Percentiles rank a stretch among this genome's conserved stretches.
Evolutionary conservation across 2,113 vertebrate species (phyloP).

Genomic region (Tursiops truncatus): DNA sequence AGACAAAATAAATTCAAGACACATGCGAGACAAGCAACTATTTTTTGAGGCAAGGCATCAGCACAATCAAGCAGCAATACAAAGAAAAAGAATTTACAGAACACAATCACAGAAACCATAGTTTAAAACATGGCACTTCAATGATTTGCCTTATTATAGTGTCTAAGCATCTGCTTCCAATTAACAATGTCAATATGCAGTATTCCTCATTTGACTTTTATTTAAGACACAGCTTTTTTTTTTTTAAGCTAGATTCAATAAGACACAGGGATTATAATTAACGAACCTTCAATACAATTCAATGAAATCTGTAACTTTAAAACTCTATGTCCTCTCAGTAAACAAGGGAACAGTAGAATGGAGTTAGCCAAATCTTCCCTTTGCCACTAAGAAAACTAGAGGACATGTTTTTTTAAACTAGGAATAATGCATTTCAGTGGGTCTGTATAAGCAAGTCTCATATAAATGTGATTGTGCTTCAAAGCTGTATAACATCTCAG

Average conservation of each 20-base stretch:
- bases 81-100: slow-evolving; percentile 66
- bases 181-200: slow-evolving; percentile 80
- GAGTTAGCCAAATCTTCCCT: slow-evolving; percentile 59
- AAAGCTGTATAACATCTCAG: slow-evolving; percentile 80
- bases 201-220: slow-evolving; percentile 81
- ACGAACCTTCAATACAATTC: slow-evolving; percentile 5
- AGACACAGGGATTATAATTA: slow-evolving; percentile 11
- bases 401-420: slow-evolving; percentile 70
- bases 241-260: slow-evolving; percentile 53
- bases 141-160: slow-evolving; percentile 87
- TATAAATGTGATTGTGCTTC: slow-evolving; percentile 83
- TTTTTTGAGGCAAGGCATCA: slow-evolving; percentile 70
- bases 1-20: slow-evolving; percentile 72
- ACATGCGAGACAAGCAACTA: slow-evolving; percentile 85
- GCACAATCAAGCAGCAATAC: slow-evolving; percentile 79
- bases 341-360: slow-evolving; percentile 18
- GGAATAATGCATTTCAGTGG: slow-evolving; percentile 83
- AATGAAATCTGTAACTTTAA: neutral
- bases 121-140: slow-evolving; percentile 66
- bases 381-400: slow-evolving; percentile 67
- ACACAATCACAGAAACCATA: slow-evolving; percentile 84
- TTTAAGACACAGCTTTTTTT: slow-evolving; percentile 54
- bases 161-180: slow-evolving; percentile 84
- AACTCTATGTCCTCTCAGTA: slow-evolving; percentile 59
- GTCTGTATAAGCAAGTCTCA: slow-evolving; percentile 77